phyloP scores from a whole-genome alignment of 2,113 vertebrate genomes.

The mouse (Mus musculus) region GRCm39 chr10:56873001-56873500 shows the following conservation, averaged over 20 bases:
- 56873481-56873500: slow-evolving; percentile 17
- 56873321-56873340: slow-evolving; percentile 65
- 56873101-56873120: not conserved
- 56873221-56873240: slow-evolving; percentile 74
- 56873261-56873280: slow-evolving; percentile 80
- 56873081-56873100: not conserved
- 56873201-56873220: slow-evolving; percentile 31
- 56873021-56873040: slow-evolving; percentile 63
- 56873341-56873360: slow-evolving; percentile 63
- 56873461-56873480: not conserved
- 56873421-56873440: not conserved
- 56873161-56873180: slow-evolving; percentile 50
- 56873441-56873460: not conserved
- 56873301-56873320: slow-evolving; percentile 80
- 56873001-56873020: slow-evolving; percentile 71
- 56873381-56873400: slow-evolving; percentile 43
- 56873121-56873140: slow-evolving; percentile 4
- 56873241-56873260: slow-evolving; percentile 62
- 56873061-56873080: not conserved
- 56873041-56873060: slow-evolving; percentile 76
- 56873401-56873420: slow-evolving; percentile 39
- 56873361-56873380: slow-evolving; percentile 59
- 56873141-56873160: slow-evolving; percentile 51
- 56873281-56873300: slow-evolving; percentile 84
- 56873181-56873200: slow-evolving; percentile 44